Evolutionary conservation across 2,888 invertebrate genomes (phyloP).

Genomic region (Papilio demoleus): DNA sequence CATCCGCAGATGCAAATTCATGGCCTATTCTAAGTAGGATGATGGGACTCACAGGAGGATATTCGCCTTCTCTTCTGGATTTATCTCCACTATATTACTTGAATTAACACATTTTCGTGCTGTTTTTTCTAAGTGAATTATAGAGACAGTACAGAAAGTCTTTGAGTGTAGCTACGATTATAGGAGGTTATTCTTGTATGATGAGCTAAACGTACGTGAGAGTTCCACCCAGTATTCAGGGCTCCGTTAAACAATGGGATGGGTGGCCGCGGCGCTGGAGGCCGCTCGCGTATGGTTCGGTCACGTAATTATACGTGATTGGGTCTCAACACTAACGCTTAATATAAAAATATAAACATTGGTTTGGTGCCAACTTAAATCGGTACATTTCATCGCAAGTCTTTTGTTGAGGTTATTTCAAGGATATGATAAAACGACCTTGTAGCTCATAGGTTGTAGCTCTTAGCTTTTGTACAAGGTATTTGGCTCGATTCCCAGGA

Average conservation of each 20-base stretch:
- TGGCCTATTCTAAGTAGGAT: no score
- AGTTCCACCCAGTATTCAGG: conserved; percentile 23
- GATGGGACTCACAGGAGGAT: no score
- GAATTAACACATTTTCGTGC: no score
- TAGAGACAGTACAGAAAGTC: conserved; percentile 5
- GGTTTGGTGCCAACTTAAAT: conserved; percentile 30
- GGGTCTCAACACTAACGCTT: conserved; percentile 27
- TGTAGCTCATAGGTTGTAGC: conserved; percentile 1
- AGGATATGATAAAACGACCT: conserved; percentile 15
- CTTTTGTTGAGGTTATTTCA: conserved; percentile 27
- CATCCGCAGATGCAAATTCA: no score
- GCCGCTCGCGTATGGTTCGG: conserved; percentile 32
- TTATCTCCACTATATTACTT: no score
- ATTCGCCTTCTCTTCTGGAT: no score
- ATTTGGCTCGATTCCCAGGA: conserved; percentile 8
- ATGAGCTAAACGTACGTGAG: conserved; percentile 38
- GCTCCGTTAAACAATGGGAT: conserved; percentile 35
- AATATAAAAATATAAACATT: conserved; percentile 34
- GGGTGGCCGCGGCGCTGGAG: conserved; percentile 31
- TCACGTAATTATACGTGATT: conserved; percentile 48
- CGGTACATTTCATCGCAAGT: conserved; percentile 23
- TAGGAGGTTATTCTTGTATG: not conserved
- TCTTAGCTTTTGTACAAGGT: not conserved
- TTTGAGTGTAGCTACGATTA: not conserved
- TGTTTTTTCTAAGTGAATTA: not conserved